phyloP scores from a whole-genome alignment of 2,888 invertebrate genomes.

The Lepidochitona cinerea region DNA sequence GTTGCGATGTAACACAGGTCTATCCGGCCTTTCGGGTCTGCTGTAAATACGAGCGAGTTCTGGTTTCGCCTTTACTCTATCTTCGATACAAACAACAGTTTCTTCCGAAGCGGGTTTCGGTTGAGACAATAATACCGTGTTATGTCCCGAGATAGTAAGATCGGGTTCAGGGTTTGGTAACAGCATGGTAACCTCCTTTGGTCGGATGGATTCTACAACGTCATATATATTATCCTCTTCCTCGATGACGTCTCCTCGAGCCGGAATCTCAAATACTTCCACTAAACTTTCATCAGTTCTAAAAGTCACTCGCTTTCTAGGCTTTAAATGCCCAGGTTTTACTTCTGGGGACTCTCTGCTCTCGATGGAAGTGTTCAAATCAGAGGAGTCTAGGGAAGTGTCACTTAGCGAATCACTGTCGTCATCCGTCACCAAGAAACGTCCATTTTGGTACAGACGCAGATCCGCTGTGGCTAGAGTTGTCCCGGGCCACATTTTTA shows the following conservation, averaged over 20 bases:
- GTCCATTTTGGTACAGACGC: not conserved
- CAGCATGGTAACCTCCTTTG: not conserved
- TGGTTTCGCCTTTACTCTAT: too few species aligned
- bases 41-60: not conserved
- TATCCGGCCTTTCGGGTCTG: not conserved
- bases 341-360: not conserved
- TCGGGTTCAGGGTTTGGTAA: not conserved
- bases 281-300: conserved; percentile 24
- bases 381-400: not conserved
- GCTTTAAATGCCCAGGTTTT: not conserved
- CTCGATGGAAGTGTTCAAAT: not conserved
- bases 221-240: not conserved
- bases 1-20: not conserved
- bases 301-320: conserved; percentile 28
- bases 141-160: not conserved
- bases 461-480: not conserved
- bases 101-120: not conserved
- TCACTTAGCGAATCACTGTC: not conserved
- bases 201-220: not conserved
- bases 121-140: not conserved
- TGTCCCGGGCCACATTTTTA: not conserved
- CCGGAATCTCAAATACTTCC: conserved; percentile 28
- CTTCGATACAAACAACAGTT: too few species aligned
- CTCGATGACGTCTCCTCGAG: conserved; percentile 1
- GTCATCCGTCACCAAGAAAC: not conserved